Evolutionary conservation across 1,140 invertebrate genomes (phyloP).

Genomic region (Maniola jurtina): DNA sequence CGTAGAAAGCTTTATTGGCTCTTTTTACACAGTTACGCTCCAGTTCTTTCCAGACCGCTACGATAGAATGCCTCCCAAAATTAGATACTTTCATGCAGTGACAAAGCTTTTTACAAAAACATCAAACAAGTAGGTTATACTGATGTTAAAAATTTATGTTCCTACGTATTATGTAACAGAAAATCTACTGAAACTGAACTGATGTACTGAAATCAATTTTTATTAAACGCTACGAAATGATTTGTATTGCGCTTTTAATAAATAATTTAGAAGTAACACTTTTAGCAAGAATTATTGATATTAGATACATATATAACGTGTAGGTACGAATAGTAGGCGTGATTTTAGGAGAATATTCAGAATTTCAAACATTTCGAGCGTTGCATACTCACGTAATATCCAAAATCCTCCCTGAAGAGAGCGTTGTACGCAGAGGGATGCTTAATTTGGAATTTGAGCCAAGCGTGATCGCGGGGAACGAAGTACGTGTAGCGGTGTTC

Average conservation of each 20-base stretch:
- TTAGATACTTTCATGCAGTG: neutral
- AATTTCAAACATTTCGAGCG: too few relatives aligned
- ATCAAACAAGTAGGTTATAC: neutral
- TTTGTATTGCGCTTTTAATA: too few relatives aligned
- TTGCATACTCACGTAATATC: conserved; percentile 86
- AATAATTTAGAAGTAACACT: too few relatives aligned
- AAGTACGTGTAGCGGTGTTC: conserved; percentile 94
- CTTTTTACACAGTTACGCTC: neutral
- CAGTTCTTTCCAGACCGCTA: neutral
- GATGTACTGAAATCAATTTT: too few relatives aligned
- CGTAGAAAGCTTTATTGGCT: neutral
- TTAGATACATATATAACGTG: too few relatives aligned
- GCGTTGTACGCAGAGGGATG: conserved; percentile 90
- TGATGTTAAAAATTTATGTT: neutral
- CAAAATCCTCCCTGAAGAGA: conserved; percentile 88
- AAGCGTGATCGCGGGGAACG: conserved; percentile 92
- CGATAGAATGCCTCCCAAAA: neutral
- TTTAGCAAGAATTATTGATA: too few relatives aligned
- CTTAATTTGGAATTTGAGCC: conserved; percentile 84
- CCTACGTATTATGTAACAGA: too few relatives aligned
- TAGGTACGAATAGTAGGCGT: too few relatives aligned
- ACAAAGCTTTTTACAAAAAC: neutral
- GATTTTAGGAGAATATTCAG: too few relatives aligned
- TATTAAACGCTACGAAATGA: too few relatives aligned
- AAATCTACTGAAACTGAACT: too few relatives aligned